A percentile compares a stretch with the other conserved stretches of the same genome.
Evolutionary conservation across 92 coral and sea anemone species (phyloP).

Genomic region (Siderastrea siderea): DNA sequence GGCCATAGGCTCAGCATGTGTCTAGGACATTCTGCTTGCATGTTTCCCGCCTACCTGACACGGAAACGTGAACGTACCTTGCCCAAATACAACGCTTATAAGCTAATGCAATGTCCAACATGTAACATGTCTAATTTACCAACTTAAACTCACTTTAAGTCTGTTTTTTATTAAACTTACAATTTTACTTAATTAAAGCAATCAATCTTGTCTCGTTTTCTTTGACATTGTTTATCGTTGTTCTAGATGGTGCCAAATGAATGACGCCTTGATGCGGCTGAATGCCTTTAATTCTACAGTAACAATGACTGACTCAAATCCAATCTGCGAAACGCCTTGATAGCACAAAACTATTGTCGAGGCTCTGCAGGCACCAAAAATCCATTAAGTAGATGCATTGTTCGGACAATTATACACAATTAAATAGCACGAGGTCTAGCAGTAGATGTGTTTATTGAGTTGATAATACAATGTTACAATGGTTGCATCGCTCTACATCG

Average conservation of each 20-base stretch:
- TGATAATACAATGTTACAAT: background rate
- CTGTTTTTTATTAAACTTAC: background rate
- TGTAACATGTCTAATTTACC: no score
- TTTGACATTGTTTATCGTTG: background rate
- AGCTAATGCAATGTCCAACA: no score
- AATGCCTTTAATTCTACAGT: background rate
- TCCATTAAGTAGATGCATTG: background rate
- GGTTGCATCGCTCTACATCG: background rate
- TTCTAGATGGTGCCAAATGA: background rate
- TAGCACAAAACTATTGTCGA: background rate
- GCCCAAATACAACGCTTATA: no score
- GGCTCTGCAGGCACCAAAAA: background rate
- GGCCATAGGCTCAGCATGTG: background rate
- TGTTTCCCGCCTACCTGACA: background rate
- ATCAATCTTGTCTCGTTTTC: conserved; percentile 24
- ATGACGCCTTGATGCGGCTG: background rate
- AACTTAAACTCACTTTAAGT: no score
- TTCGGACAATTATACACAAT: conserved; percentile 3
- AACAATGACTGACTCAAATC: background rate
- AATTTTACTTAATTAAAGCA: background rate
- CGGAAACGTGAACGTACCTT: no score
- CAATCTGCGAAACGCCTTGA: background rate
- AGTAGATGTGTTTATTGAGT: background rate
- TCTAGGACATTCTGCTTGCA: conserved; percentile 1
- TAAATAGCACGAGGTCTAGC: background rate